Conservation (phyloP, 2,797 vertebrate genomes). For the Steatocranus sp. region DNA sequence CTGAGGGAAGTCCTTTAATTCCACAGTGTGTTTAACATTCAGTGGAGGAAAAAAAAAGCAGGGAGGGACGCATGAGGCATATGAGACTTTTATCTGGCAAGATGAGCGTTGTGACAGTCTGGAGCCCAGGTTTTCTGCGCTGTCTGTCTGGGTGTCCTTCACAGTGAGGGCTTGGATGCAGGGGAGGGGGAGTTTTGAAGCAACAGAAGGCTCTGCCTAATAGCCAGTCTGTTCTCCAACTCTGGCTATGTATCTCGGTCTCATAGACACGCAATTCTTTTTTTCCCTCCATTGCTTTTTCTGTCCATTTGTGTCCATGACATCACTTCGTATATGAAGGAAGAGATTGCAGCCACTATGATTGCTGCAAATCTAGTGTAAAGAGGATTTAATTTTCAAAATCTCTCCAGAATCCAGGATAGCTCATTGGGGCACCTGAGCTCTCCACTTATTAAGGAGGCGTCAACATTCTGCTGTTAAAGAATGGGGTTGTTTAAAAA, state of each 20-base stretch:
- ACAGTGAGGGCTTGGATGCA: slow-evolving; percentile 45
- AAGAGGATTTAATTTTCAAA: slow-evolving; percentile 49
- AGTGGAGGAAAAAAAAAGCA: not conserved
- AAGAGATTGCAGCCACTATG: not conserved
- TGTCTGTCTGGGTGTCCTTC: slow-evolving; percentile 64
- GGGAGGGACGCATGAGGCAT: slow-evolving; percentile 1
- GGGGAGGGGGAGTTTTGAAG: slow-evolving; percentile 33
- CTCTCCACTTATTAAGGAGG: slow-evolving; percentile 51
- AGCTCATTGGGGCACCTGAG: slow-evolving; percentile 48
- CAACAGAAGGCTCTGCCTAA: slow-evolving; percentile 69
- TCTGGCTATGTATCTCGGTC: slow-evolving; percentile 16
- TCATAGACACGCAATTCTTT: not conserved
- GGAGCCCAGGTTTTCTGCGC: slow-evolving; percentile 46
- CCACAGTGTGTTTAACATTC: slow-evolving; percentile 36
- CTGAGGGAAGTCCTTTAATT: slow-evolving; percentile 9
- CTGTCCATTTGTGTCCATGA: slow-evolving; percentile 27
- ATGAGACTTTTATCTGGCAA: slow-evolving; percentile 43
- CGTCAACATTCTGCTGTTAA: slow-evolving; percentile 42
- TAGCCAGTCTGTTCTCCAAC: slow-evolving; percentile 60
- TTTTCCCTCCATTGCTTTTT: not conserved
- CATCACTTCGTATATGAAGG: slow-evolving; percentile 17
- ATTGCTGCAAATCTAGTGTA: not conserved
- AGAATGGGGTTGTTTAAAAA: slow-evolving; percentile 41
- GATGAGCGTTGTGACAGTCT: slow-evolving; percentile 55
- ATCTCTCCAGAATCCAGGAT: slow-evolving; percentile 25